Evolutionary conservation across 2,888 invertebrate species (phyloP).

Genomic region (Hirtodrosophila cameraria): DNA sequence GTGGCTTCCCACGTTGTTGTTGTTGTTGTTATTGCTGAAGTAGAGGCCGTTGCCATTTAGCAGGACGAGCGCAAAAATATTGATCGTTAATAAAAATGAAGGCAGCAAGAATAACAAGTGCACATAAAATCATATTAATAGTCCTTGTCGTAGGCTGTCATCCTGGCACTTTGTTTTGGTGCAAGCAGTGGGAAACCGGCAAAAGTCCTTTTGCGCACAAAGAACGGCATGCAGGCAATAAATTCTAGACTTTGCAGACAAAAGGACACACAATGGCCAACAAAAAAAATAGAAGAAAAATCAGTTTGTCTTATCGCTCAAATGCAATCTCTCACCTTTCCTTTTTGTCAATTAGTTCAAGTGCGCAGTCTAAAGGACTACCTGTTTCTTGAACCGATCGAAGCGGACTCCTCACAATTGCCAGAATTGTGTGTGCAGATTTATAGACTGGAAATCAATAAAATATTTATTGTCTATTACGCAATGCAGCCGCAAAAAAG

Average conservation of each 20-base stretch:
- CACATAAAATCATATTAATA: conserved; percentile 78
- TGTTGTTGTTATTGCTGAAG: conserved; percentile 15
- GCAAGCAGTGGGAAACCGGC: conserved; percentile 73
- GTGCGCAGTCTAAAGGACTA: conserved; percentile 53
- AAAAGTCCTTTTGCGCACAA: conserved; percentile 31
- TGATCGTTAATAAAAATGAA: conserved; percentile 67
- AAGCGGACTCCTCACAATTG: neutral
- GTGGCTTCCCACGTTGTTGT: conserved; percentile 60
- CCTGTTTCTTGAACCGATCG: conserved; percentile 25
- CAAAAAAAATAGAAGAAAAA: conserved; percentile 25
- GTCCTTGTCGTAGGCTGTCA: conserved; percentile 65
- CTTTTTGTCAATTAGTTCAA: conserved; percentile 77
- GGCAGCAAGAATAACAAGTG: conserved; percentile 54
- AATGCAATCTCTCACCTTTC: conserved; percentile 78
- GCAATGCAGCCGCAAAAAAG: conserved; percentile 5
- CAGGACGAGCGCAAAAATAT: conserved; percentile 70
- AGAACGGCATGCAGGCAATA: conserved; percentile 57
- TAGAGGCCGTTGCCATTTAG: conserved; percentile 43
- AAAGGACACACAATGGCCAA: conserved; percentile 30
- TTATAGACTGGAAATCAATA: conserved; percentile 63
- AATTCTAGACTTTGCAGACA: conserved; percentile 50
- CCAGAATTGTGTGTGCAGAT: conserved; percentile 35
- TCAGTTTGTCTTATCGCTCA: conserved; percentile 64
- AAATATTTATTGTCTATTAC: conserved; percentile 58
- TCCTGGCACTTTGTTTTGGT: conserved; percentile 75